Evolutionary conservation across 2,113 vertebrate genomes (phyloP).

Genomic region (Erythrolamprus reginae): DNA sequence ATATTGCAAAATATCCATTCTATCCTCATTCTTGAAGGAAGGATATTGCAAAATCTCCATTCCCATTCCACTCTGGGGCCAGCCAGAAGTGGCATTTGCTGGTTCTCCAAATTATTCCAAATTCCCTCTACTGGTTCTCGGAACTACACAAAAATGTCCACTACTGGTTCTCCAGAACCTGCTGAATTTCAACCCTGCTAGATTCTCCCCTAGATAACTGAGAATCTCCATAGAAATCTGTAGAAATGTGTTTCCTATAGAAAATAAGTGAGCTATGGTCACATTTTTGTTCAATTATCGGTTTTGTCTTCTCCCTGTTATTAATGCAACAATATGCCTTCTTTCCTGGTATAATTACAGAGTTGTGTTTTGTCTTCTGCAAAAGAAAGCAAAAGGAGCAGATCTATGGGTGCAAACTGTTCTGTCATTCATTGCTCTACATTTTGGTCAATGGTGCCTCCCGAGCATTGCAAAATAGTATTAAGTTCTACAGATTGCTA

Average conservation of each 20-base stretch:
- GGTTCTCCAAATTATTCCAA: too few species aligned
- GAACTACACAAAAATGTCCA: too few species aligned
- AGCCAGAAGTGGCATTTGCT: too few species aligned
- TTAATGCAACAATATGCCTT: background rate
- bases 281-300: background rate
- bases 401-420: background rate
- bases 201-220: too few species aligned
- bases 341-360: background rate
- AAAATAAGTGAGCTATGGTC: background rate
- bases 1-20: too few species aligned
- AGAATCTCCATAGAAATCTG: too few species aligned
- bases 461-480: background rate
- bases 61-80: too few species aligned
- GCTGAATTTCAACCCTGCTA: too few species aligned
- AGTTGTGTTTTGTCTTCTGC: accelerated
- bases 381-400: background rate
- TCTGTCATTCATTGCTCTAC: background rate
- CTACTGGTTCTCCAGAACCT: too few species aligned
- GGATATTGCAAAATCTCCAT: too few species aligned
- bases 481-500: background rate
- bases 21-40: too few species aligned
- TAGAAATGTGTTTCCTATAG: background rate
- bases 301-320: background rate
- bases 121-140: too few species aligned
- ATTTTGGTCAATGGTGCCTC: background rate